Base-by-base conservation (phyloP, 2,888 invertebrate species). In the Erebia epiphron region DNA sequence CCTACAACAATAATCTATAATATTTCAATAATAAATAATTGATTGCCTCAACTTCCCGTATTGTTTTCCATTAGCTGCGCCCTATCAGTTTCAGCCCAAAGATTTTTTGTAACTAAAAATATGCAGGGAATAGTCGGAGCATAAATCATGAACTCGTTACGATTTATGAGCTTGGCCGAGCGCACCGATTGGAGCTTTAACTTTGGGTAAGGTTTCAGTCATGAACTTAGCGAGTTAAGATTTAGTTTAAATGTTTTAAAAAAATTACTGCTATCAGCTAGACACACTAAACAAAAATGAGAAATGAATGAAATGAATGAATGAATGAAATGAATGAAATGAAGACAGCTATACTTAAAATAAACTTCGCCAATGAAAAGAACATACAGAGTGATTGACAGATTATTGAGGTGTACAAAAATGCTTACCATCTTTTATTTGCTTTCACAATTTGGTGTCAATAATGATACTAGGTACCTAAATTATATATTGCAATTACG, bases 111-210 rank as follows among this genome's bases (percentile, higher is more conserved):
- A 76, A 75, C 75, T 78, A 80, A 82, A 82, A 79, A 79, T 81
- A 80, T 79, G 76, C 77, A 76, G 75, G 73, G 78, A 76, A 78
- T 79, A 79, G 78, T 77, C 64, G 62, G 75, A 83, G 82, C 85
- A 91, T 91, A 92, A 92, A 92, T 92, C 92, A 92, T 87, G 89
- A 81, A 90, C 92, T 92, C 91, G 91, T 93, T 91, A 90, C 86
- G 83, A 91, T 92, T 92, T 92, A 92, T 85, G 91, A 89, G 80
- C 82, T 79, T 79, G 82, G 84, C 84, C 86, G 82, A 82, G 84
- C 86, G 81, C 84, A 86, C 82, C 85, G 85, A 79, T 91, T 88
- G 88, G 84, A 86, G 88, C 82, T 90, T 86, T 89, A 88, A 88
- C 87, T 89, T 87, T 85, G 85, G 83, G 82, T 76, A 75, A 72